Base-by-base conservation (phyloP, 2,797 vertebrate species). In the Adrianichthys oophorus region DNA sequence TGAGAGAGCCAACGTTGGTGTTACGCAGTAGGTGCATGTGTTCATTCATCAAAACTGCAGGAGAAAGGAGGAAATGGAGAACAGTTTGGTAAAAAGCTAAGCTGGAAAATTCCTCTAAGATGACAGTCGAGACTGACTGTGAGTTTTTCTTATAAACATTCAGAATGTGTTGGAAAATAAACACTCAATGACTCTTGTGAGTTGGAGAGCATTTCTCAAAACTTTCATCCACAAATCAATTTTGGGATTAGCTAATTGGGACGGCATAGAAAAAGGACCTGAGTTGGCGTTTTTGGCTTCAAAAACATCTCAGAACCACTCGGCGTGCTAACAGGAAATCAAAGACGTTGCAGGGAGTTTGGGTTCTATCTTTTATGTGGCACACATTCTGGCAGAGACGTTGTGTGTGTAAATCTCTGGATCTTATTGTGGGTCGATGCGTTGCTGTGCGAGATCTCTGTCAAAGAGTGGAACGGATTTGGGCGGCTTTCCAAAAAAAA, bases 341-440 rank as follows among this genome's bases (percentile, higher is more conserved):
- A 83, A 85, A 85, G 83, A 58, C 44, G 69, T 75, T 86, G 64
- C 84, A 83, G 82, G 84, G 75, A 79, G 68, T 74, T 72, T 73
- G 68, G 74, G 67, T 62, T 78, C 70, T 21, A 56, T 17, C 77
- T 87, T 79, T 85, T 37, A 87, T 91, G 86, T 87, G 88, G 87
- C 52, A 69, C 43, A 52, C 59, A 70, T 77, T 81, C 80, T 83
- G 78, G 74, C 76, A 52, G 58, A 64, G 45, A 45, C 46, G 48
- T 58, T 49, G 50, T 65, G 52, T 46, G 44, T 46, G 44, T 46
- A 58, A 68, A 71, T 50, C 72, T 90, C 90, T 91, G 87, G 85
- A 82, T 86, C 72, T 88, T 83, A 87, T 87, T 89, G 82, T 79
- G 77, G 77, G 65, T 66, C 47, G 62, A 80, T 78, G 62, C 66